phyloP scores from a whole-genome alignment of 2,113 vertebrate species.

The Engystomops pustulosus region DNA sequence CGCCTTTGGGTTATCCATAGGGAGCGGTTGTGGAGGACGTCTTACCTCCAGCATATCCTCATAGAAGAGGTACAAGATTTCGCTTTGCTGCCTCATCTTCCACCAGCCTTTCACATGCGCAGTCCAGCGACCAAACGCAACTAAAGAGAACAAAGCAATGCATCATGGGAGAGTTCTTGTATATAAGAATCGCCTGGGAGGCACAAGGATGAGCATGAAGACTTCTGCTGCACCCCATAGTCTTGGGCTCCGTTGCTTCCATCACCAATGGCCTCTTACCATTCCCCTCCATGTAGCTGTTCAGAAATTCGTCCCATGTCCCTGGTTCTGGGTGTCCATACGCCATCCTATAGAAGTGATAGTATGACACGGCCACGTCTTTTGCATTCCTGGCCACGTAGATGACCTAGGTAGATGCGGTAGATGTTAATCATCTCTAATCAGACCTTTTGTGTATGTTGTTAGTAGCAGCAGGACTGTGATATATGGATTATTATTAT shows the following conservation, averaged over 20 bases:
- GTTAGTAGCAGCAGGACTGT: no score
- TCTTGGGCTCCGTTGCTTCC: no score
- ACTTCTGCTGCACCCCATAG: no score
- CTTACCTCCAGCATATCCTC: slow-evolving; percentile 91
- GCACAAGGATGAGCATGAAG: no score
- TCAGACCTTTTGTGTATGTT: no score
- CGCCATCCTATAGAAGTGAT: slow-evolving; percentile 88
- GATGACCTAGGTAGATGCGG: slow-evolving; percentile 69
- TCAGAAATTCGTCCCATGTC: slow-evolving; percentile 78
- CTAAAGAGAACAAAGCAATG: slow-evolving; percentile 65
- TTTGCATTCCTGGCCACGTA: slow-evolving; percentile 84
- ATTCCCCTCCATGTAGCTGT: slow-evolving; percentile 74
- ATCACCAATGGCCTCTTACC: no score
- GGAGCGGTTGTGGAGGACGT: no score
- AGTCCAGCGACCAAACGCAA: slow-evolving; percentile 87
- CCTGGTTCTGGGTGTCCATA: slow-evolving; percentile 76
- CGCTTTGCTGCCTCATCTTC: slow-evolving; percentile 75
- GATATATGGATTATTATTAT: no score
- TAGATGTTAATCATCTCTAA: no score
- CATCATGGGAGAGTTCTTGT: neutral
- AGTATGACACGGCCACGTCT: slow-evolving; percentile 87
- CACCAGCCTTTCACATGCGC: slow-evolving; percentile 88
- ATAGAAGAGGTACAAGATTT: slow-evolving; percentile 86
- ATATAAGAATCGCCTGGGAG: no score
- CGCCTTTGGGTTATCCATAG: no score